phyloP scores from a whole-genome alignment of 92 coral and sea anemone species.

The Umimayanthus chanpuru region DNA sequence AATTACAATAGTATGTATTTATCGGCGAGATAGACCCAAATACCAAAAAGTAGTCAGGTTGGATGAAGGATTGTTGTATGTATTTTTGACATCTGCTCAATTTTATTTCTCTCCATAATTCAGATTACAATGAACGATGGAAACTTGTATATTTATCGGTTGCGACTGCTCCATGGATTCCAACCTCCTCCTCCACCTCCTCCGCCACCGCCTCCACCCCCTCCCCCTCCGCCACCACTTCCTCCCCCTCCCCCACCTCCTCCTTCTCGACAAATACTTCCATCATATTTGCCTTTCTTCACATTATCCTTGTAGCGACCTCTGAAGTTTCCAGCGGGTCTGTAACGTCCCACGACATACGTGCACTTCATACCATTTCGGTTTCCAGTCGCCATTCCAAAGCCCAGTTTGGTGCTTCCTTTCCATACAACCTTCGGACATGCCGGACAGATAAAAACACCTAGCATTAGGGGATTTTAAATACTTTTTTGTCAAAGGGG shows the following conservation, averaged over 20 bases:
- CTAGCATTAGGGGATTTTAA: too few species aligned
- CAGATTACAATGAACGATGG: not conserved
- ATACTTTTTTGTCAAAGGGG: too few species aligned
- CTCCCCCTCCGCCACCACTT: not conserved
- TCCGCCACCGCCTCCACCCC: conserved; percentile 1
- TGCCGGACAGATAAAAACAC: not conserved
- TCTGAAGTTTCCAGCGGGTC: conserved; percentile 70
- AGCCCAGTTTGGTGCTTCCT: conserved; percentile 70
- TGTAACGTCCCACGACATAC: conserved; percentile 83
- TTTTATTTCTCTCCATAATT: not conserved
- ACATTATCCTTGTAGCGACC: conserved; percentile 68
- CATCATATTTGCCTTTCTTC: conserved; percentile 67
- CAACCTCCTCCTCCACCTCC: not conserved
- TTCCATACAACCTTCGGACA: conserved; percentile 78
- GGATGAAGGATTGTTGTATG: too few species aligned
- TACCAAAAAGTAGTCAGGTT: too few species aligned
- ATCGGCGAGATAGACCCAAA: too few species aligned
- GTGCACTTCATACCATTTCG: conserved; percentile 70
- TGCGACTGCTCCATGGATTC: not conserved
- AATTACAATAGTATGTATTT: too few species aligned
- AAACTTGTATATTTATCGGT: not conserved
- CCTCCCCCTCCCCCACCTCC: conserved; percentile 8
- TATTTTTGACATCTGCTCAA: not conserved
- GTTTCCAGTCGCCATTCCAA: conserved; percentile 64
- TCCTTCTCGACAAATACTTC: conserved; percentile 24